Evolutionary conservation across 2,113 vertebrate genomes (phyloP), one percentile per base, ranked within the genome.

Genomic region (Steatornis caripensis): DNA sequence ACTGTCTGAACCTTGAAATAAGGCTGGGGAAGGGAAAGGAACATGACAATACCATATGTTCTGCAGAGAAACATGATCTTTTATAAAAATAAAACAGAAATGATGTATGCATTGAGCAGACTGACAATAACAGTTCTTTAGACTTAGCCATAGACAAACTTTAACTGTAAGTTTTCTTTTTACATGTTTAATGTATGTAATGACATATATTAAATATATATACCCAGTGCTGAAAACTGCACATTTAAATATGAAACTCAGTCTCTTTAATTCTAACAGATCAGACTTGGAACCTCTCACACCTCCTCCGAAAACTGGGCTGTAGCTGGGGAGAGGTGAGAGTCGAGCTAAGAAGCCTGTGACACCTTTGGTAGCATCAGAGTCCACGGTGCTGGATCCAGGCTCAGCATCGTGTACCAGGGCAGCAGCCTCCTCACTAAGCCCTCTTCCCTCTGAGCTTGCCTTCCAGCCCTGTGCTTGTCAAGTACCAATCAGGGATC

Each of bases 341-440:
- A 70, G 24, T 58, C 0, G 0, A 84, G 36, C n/a, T 70, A 30
- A 79, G 48, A 61, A 77, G 48, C 26, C 64, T 15, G 2, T 57
- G 48, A 54, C 58, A 65, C 6, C 12, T 83, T 49, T 62, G 32
- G 32, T 26, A 54, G 29, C 43, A 69, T 13, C 48, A 39, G 30
- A 37, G 51, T 27, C 32, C 6, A 4, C 10, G 55, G 51, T 22
- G 17, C 39, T 41, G 39, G 22, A 55, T 37, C 19, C 36, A 51
- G 39, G 82, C 23, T 89, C 36, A 55, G 48, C 26, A 43, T 6
- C 1, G 0, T 0, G 0, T 46, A 30, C 10, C 12, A 27, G 45
- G 19, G 48, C 85, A 77, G 72, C 64, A 72, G 11, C 26, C 19
- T 84, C 24, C 32, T 58, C 39, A 21, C 10, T 1, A 15, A 12